A percentile compares a stretch with the other conserved stretches of the same genome.
These are phyloP conservation scores for Dicrurus megarhynchus DNA, from an alignment of 2,113 vertebrate genomes.

Conservation along the genomic window DNA sequence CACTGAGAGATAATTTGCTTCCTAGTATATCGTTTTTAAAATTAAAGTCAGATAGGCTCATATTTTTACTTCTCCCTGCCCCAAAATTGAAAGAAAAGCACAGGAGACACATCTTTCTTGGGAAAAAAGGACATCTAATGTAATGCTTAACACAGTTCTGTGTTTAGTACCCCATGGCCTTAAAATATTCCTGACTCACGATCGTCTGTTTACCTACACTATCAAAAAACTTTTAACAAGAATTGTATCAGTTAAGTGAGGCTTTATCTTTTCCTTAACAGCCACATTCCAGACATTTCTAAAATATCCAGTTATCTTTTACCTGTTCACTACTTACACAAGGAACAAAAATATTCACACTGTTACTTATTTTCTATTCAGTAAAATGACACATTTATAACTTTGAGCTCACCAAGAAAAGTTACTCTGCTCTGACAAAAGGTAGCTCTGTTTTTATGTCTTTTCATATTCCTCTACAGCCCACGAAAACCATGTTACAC, in stretches of 20 bases:
- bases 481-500: background rate
- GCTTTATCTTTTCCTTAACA: background rate
- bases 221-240: background rate
- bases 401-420: background rate
- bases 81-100: background rate
- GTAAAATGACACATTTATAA: background rate
- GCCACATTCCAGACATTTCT: background rate
- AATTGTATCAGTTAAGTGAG: background rate
- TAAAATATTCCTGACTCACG: background rate
- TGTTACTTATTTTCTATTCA: background rate
- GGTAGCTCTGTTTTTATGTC: background rate
- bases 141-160: background rate
- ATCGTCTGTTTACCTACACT: background rate
- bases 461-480: background rate
- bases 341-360: background rate
- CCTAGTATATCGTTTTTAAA: background rate
- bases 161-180: background rate
- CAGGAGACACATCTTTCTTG: background rate
- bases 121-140: background rate
- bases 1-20: background rate
- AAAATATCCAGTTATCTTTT: background rate
- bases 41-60: background rate
- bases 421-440: background rate
- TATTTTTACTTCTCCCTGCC: background rate
- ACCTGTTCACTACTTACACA: background rate